Base-by-base conservation (phyloP, 2,888 invertebrate genomes). In the Mesoligia furuncula region DNA sequence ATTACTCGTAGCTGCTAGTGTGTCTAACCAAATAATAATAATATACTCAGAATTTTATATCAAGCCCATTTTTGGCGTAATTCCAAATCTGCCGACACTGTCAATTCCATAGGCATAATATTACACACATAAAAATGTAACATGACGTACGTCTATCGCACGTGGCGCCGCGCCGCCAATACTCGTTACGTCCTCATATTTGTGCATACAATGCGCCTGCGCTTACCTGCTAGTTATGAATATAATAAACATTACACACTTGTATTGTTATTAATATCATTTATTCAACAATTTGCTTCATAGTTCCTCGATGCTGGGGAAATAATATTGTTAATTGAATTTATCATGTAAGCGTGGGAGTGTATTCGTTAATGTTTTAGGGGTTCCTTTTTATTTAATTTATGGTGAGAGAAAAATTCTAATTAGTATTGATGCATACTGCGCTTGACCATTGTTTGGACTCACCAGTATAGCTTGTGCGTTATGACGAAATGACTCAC, bases 171-270 rank as follows among this genome's bases (percentile, higher is more conserved):
- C 39, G 31, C 39, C 1, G 9, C 36, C 72, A 75, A 65, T 54
- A 57, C 72, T 69, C 20, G 27, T 31, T 20, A 36, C 39, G 48
- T n/a, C 75, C 13, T 72, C 68, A 75, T 81, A 73, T 59, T 71
- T 69, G 75, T 71, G 64, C 80, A 80, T 72, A 84, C 80, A 83
- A 83, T 83, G 66, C 72, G 15, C 20, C 51, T 20, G 42, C 81
- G 27, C 11, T 15, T 62, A 48, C 61, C 59, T 61, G 48, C 31
- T 57, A 73, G 15, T 48, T 51, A 73, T 79, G 42, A 83, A 83
- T 81, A 73, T 73, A 51, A 73, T 78, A 78, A 61, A 78, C 64
- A 64, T 81, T 61, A 54, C 24, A 45, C 59, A 77, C 31, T 77
- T 15, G 62, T 68, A 68, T 69, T 81, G 68, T 65, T 59, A 67